phyloP scores from a whole-genome alignment of 2,113 vertebrate species.

The Cynopterus brachyotis region DNA sequence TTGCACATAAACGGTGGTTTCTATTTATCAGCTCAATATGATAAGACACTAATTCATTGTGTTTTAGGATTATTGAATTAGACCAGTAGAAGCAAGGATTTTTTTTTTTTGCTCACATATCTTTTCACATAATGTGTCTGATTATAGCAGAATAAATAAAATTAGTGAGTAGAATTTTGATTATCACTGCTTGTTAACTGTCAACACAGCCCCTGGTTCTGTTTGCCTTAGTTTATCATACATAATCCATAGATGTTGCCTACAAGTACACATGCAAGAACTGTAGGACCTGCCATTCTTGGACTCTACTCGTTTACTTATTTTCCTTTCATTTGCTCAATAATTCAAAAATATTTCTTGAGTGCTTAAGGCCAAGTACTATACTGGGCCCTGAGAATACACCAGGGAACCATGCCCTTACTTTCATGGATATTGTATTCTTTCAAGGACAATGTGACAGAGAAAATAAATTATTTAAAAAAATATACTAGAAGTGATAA shows the following conservation, averaged over 20 bases:
- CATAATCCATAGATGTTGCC: not conserved
- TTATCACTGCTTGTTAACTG: not conserved
- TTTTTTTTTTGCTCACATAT: not conserved
- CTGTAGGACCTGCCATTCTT: not conserved
- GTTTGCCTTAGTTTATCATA: not conserved
- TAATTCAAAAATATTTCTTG: not conserved
- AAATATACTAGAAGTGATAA: not conserved
- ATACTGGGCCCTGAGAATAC: not conserved
- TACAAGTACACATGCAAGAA: not conserved
- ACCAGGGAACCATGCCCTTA: not conserved
- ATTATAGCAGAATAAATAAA: not conserved
- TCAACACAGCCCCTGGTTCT: not conserved
- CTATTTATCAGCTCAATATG: not conserved
- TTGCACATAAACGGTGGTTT: not conserved
- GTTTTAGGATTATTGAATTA: not conserved
- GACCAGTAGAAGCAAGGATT: not conserved
- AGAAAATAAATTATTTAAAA: not conserved
- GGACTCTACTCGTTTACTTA: not conserved
- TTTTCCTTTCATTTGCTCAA: not conserved
- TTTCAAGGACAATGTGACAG: not conserved
- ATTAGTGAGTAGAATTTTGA: not conserved
- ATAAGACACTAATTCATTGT: not conserved
- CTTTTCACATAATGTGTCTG: not conserved
- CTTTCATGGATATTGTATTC: not conserved
- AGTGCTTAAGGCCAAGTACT: not conserved